Conservation (phyloP, 2,113 vertebrate species). For the Coptodon rendalli region DNA sequence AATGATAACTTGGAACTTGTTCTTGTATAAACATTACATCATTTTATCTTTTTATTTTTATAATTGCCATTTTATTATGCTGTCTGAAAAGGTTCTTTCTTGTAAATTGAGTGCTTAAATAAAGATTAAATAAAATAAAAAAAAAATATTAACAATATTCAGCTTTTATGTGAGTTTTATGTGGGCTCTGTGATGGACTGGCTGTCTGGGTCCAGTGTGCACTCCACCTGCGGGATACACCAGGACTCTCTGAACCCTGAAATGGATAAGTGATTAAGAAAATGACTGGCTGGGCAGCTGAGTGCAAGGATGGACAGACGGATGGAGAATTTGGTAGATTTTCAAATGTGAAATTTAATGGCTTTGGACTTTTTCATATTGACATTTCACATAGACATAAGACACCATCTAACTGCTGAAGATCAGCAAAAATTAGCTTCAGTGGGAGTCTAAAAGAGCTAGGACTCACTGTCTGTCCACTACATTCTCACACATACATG, state of each 20-base stretch:
- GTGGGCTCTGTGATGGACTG: neutral
- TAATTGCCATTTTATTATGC: neutral
- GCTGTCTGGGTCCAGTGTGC: neutral
- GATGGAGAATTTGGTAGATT: neutral
- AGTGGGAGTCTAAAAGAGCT: neutral
- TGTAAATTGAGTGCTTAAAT: neutral
- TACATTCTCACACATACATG: neutral
- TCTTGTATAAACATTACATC: neutral
- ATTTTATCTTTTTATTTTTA: neutral
- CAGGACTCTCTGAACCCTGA: neutral
- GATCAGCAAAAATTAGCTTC: neutral
- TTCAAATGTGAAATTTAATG: neutral
- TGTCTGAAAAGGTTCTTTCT: neutral
- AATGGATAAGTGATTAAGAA: neutral
- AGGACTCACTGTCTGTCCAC: neutral
- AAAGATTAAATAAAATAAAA: rapidly evolving
- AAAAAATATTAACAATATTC: neutral
- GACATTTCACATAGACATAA: neutral
- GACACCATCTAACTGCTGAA: neutral
- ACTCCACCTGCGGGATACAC: neutral
- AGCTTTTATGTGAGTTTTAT: neutral
- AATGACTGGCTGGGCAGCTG: neutral
- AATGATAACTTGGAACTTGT: neutral
- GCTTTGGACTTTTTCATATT: neutral
- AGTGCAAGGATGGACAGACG: neutral